Base-by-base conservation (phyloP, 2,797 vertebrate species). In the Perodicticus potto region DNA sequence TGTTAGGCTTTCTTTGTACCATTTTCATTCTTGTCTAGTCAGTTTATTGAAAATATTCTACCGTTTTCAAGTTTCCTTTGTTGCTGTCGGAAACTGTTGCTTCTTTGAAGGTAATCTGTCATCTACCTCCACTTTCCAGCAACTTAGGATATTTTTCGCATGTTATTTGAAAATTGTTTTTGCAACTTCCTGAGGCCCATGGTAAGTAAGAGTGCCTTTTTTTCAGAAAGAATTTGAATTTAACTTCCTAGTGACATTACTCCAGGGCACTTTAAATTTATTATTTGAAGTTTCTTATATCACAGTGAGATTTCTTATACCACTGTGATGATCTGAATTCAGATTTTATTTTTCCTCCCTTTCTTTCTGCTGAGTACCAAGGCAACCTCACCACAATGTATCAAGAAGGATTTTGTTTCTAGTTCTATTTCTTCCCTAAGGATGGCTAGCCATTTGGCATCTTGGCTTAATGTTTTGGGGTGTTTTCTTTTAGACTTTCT, bases 101-200 rank as follows among this genome's bases (percentile, higher is more conserved):
- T 88, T 19, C 80, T 69, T 89, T 92, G 65, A 34, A 70, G 67
- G 43, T 81, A 27, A 82, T 76, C 23, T 81, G 73, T 76, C n/a
- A 84, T 92, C 81, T 86, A 25, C 12, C 7, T 9, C 43, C 45
- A 22, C 17, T 25, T 43, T 49, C 17, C 34, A 90, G 53, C 16
- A 80, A 45, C 61, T 82, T 72, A 86, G 61, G 74, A 67, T 55
- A 19, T 6, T 86, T 89, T 92, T 94, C 76, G 40, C 29, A 32
- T 29, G 69, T 17, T 69, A 59, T 96, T 69, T 89, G 67, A 69
- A 86, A 83, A 83, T 73, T 59, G 69, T 61, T 89, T 2, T 76
- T 19, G 69, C 20, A 59, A 32, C 43, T 69, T 89, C 29, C 65
- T 86, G 49, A 76, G 43, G 17, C 43, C 27, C 5, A 34, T 70